phyloP scores from a whole-genome alignment of 2,797 vertebrate genomes.

The Lophius americanus region DNA sequence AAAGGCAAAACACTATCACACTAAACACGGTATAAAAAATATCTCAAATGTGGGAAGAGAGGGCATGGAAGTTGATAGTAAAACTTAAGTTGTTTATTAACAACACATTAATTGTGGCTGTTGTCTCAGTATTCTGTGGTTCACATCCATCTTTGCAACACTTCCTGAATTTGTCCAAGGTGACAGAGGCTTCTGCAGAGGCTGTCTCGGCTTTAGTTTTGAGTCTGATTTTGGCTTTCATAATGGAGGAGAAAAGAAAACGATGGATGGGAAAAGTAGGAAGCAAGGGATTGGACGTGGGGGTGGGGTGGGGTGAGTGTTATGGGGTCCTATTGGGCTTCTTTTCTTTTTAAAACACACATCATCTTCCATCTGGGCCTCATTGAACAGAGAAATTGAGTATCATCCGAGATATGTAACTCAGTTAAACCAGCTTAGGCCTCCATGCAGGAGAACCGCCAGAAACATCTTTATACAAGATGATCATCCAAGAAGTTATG shows the following conservation, averaged over 20 bases:
- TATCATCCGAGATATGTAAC: slow-evolving; percentile 74
- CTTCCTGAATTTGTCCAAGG: slow-evolving; percentile 3
- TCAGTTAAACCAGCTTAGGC: slow-evolving; percentile 62
- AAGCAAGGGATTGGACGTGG: slow-evolving; percentile 1
- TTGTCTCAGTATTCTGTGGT: slow-evolving; percentile 15
- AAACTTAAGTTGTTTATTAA: slow-evolving; percentile 13
- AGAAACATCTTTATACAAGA: slow-evolving; percentile 43
- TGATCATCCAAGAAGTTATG: slow-evolving; percentile 37
- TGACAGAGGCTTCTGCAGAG: slow-evolving; percentile 16
- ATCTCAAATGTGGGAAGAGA: not conserved
- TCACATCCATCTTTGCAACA: slow-evolving; percentile 8
- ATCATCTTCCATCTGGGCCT: slow-evolving; percentile 74
- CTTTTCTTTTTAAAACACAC: slow-evolving; percentile 61
- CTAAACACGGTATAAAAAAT: slow-evolving; percentile 16
- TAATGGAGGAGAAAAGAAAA: slow-evolving; percentile 42
- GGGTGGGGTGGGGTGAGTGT: no score
- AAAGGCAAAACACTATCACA: slow-evolving; percentile 39
- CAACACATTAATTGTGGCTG: slow-evolving; percentile 6
- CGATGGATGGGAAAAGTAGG: slow-evolving; percentile 23
- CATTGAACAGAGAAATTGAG: slow-evolving; percentile 64
- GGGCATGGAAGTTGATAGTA: not conserved
- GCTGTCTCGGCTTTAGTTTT: slow-evolving; percentile 32
- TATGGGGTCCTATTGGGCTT: slow-evolving; percentile 23
- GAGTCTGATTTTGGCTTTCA: slow-evolving; percentile 38
- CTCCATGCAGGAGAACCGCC: slow-evolving; percentile 44